Evolutionary conservation across 2,888 invertebrate genomes (phyloP), one percentile per base, ranked within the genome.

Genomic region (Agrotis exclamationis): DNA sequence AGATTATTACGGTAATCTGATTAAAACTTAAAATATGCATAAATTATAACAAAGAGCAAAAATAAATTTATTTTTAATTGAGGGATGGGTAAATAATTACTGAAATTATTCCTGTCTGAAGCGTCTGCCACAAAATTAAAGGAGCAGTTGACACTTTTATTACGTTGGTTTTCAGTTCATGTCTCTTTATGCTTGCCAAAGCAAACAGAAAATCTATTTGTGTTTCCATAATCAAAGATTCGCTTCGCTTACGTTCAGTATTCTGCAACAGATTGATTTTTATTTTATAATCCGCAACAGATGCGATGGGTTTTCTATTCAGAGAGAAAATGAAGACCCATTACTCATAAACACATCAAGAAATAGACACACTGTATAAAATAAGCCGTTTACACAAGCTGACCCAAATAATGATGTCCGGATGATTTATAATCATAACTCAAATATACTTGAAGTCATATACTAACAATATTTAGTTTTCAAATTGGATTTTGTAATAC

Each of bases 1-100:
- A n/a, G 18, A 1, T 47, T 9, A 14, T 1, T 73, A 63, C 60
- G 63, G 24, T 53, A 44, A 28, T 69, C 2, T 44, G 11, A n/a
- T 13, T 69, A 0, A 13, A 33, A 39, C 9, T 39, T 39, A 39
- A 39, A 2, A 14, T 33, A 22, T 28, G 18, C 16, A n/a, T 71
- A 51, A 9, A 71, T 71, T 59, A 22, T 39, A 44, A 74, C 28
- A 22, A 62, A 48, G 18, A 28, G 20, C 39, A 11, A 2, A 18
- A 39, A 39, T 39, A 18, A 13, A 33, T 70, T 44, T 45, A 56
- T 50, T 50, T 5, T 5, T 14, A 28, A 14, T 6, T 54, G 59
- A 77, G 44, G 22, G 22, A 74, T 77, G 53, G 28, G 44, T 45
- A 48, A 70, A 70, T 70, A 58, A 74, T 70, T 18, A 33, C 44